A percentile compares a stretch with the other conserved stretches of the same genome.
Conservation (phyloP, 2,797 vertebrate species). For the Microctenopoma stevenorrisi region DNA sequence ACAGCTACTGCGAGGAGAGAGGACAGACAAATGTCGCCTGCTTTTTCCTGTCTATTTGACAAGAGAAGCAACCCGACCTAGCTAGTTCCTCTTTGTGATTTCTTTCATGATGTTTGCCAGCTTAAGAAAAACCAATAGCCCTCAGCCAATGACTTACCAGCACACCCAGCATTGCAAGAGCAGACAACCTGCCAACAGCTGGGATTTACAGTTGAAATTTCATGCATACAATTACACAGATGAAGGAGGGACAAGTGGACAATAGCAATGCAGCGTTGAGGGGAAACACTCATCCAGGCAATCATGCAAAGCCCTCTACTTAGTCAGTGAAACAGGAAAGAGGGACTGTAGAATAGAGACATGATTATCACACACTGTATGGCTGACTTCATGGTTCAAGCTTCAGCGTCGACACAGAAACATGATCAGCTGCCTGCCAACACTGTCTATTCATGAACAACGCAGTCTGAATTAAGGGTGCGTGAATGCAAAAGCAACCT, state of each 20-base stretch:
- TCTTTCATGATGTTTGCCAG: slow-evolving; percentile 70
- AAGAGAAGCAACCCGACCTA: slow-evolving; percentile 47
- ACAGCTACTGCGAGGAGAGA: slow-evolving; percentile 67
- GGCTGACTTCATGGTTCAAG: slow-evolving; percentile 61
- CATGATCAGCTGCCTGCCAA: slow-evolving; percentile 34
- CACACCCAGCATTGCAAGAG: slow-evolving; percentile 52
- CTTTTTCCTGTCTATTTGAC: slow-evolving; percentile 60
- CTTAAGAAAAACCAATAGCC: slow-evolving; percentile 68
- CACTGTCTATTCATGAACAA: slow-evolving; percentile 23
- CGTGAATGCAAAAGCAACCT: slow-evolving; percentile 15
- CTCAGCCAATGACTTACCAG: slow-evolving; percentile 65
- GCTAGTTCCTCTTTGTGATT: slow-evolving; percentile 70
- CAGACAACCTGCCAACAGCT: slow-evolving; percentile 71
- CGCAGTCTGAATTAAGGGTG: slow-evolving; percentile 2
- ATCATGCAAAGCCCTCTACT: slow-evolving; percentile 72
- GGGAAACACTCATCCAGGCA: slow-evolving; percentile 75
- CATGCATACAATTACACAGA: slow-evolving; percentile 76
- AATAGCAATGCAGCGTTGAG: slow-evolving; percentile 69
- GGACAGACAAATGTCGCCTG: slow-evolving; percentile 68
- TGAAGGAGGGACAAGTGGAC: slow-evolving; percentile 76
- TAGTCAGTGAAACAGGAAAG: slow-evolving; percentile 64
- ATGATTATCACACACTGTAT: slow-evolving; percentile 43
- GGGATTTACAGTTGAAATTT: slow-evolving; percentile 77
- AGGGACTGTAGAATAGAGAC: slow-evolving; percentile 42
- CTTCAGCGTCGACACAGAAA: slow-evolving; percentile 46